Evolutionary conservation across 2,113 vertebrate genomes (phyloP).

Genomic region (Erythrocebus patas): DNA sequence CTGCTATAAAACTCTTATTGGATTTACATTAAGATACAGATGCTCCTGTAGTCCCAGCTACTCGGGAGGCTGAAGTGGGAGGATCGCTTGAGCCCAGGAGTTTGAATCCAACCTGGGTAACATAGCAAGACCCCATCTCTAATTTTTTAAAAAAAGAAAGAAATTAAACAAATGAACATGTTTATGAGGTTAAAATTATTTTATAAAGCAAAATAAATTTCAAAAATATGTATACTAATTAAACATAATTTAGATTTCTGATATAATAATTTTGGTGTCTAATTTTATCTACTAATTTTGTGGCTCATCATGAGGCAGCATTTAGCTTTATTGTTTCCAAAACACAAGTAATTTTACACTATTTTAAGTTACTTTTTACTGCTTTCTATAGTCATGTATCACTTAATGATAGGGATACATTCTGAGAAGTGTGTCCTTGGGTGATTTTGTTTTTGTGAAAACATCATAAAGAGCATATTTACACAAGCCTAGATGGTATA

Average conservation of each 20-base stretch:
- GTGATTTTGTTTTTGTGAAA: not conserved
- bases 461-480: not conserved
- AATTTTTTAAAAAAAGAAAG: not conserved
- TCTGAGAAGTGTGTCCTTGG: not conserved
- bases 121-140: not conserved
- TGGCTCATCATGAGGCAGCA: not conserved
- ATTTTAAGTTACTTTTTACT: not conserved
- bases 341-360: not conserved
- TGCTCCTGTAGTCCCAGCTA: not conserved
- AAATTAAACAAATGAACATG: not conserved
- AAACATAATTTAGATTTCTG: not conserved
- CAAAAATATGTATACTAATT: not conserved
- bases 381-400: not conserved
- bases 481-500: not conserved
- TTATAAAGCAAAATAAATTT: not conserved
- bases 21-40: constrained; percentile 7
- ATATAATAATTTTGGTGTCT: not conserved
- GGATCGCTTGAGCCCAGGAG: not conserved
- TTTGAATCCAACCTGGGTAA: not conserved
- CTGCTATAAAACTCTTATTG: not conserved
- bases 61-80: too few species aligned
- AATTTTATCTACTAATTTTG: not conserved
- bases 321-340: not conserved
- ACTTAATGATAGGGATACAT: not conserved
- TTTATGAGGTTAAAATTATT: not conserved